Evolutionary conservation across 2,888 invertebrate species (phyloP), one percentile per base, ranked within the genome.

Genomic region (Stegana nigrithorax): DNA sequence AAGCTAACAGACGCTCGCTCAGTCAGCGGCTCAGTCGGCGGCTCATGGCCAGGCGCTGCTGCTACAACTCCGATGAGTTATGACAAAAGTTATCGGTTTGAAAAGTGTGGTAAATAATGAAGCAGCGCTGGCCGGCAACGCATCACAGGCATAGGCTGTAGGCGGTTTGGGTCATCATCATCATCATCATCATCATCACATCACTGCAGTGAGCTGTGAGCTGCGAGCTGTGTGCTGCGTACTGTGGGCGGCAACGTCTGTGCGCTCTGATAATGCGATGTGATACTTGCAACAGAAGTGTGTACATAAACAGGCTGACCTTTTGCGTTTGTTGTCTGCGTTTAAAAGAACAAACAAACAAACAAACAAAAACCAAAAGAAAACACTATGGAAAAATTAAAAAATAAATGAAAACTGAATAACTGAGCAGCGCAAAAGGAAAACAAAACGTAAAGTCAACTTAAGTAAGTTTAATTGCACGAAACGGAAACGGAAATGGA

Each of bases 71-170:
- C 47, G 63, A 78, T 80, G 71, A 77, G 59, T 80, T 71, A 77
- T 78, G 77, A 65, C 67, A 65, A 76, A 77, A 77, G 80, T 77
- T 80, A 76, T 78, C 68, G 67, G 68, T 64, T 44, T 62, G 23
- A 29, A 57, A 44, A 57, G 10, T 47, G 32, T 21, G 29, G 53
- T 53, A 53, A 53, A 53, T 53, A 53, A 53, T 53, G 14, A 29
- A 53, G 19, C 14, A 29, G 6, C 21, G 29, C 27, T 14, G 32
- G 32, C 12, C 53, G 19, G 12, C 32, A 14, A 17, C 10, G 12
- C 17, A 3, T 17, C n/a, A n/a, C n/a, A n/a, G n/a, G n/a, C n/a
- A 25, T 47, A 47, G 47, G 47, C 39, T 17, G n/a, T n/a, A n/a
- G n/a, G n/a, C n/a, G n/a, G n/a, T 10, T 36, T 36, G 36, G 36